Base-by-base conservation (phyloP, 2,113 vertebrate genomes). In the Dasypus novemcinctus region DNA sequence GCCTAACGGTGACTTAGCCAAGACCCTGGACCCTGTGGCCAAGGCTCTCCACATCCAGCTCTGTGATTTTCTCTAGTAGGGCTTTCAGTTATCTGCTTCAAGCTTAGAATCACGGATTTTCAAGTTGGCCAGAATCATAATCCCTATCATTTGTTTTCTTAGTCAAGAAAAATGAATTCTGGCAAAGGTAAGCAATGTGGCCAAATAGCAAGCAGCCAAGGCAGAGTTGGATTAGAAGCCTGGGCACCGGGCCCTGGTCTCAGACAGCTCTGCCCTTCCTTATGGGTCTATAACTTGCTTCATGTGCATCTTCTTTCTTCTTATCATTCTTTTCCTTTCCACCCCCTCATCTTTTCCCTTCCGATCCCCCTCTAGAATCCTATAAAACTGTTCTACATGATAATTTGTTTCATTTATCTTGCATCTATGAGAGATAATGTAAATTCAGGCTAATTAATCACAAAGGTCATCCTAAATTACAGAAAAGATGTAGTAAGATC, bases 1-100 rank as follows among this genome's bases (percentile, higher is more conserved):
- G 84, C 46, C 64, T 85, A 68, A 72, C 3, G 64, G 84, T 85
- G 95, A 86, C 29, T 92, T 41, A 87, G 84, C 14, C 75, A 93
- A 66, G 64, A 87, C 87, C 76, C 52, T 41, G 38, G 33, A 7
- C 31, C 36, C 66, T 85, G 61, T 27, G 78, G 15, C 33, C 43
- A 71, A 41, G 43, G 10, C 17, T 79, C 20, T 88, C 33, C 27
- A 71, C n/a, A n/a, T n/a, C n/a, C 4, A 18, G 95, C 12, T 18
- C 20, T 75, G n/a, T 5, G 68, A 57, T 41, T 25, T 43, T 94
- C 57, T 68, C 33, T 82, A 29, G 64, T n/a, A n/a, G 23, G 25
- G 5, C 10, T 21, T 74, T 33, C 74, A 64, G 23, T 46, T 71
- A 72, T 63, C 41, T 38, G 91, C 92, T 88, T 89, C 36, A 64